Percentiles rank a stretch among this genome's conserved stretches.
Conservation (phyloP, 2,113 vertebrate genomes). For the Tiliqua scincoides region DNA sequence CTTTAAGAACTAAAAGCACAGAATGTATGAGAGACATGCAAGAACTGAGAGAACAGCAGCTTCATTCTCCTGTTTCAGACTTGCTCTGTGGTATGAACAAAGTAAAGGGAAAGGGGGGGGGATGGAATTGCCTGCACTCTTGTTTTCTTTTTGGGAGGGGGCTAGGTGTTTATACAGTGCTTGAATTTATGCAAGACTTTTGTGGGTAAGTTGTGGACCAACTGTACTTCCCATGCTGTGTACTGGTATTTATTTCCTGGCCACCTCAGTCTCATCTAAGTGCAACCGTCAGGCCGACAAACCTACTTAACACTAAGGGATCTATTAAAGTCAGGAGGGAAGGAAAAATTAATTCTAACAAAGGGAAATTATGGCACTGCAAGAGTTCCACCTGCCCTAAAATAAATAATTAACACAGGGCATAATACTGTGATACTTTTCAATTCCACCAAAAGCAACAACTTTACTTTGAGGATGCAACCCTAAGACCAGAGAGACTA, state of each 20-base stretch:
- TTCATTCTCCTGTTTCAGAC: too few species aligned
- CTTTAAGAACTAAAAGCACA: too few species aligned
- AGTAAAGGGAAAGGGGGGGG: too few species aligned
- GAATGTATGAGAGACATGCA: too few species aligned
- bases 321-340: not conserved
- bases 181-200: too few species aligned
- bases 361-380: not conserved
- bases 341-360: not conserved
- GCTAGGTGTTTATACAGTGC: too few species aligned
- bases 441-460: not conserved
- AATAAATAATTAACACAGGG: not conserved
- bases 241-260: not conserved
- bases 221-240: not conserved
- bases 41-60: too few species aligned
- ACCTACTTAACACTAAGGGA: not conserved
- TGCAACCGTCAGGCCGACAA: constrained; percentile 10
- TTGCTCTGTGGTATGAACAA: too few species aligned
- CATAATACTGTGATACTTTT: too few species aligned
- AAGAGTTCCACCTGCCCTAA: not conserved
- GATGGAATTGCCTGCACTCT: too few species aligned
- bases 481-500: not conserved
- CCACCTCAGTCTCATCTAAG: not conserved
- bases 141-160: too few species aligned
- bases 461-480: not conserved
- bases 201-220: too few species aligned